These are phyloP conservation scores for Melinopterus prodromus DNA, from an alignment of 2,888 invertebrate species.

Conservation along the genomic window DNA sequence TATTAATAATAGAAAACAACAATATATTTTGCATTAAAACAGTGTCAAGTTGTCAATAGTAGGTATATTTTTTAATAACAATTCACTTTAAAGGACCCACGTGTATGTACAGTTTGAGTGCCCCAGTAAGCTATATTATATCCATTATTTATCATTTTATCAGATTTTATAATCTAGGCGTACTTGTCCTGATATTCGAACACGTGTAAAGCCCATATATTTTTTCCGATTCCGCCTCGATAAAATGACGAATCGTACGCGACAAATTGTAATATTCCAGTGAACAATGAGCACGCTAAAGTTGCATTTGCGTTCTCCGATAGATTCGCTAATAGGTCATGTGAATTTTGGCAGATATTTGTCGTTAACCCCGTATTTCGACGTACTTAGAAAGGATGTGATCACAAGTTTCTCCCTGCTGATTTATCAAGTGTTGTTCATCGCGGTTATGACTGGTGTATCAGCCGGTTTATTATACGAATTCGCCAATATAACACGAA, in stretches of 20 bases:
- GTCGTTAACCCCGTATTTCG: not conserved
- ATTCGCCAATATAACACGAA: not conserved
- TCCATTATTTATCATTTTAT: not conserved
- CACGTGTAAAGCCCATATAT: not conserved
- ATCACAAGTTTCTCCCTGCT: not conserved
- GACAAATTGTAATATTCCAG: not conserved
- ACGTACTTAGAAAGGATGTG: not conserved
- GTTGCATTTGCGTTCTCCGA: not conserved
- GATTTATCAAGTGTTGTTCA: not conserved
- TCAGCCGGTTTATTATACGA: not conserved
- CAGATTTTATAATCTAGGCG: not conserved
- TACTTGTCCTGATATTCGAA: not conserved
- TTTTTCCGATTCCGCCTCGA: not conserved
- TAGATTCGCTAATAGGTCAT: not conserved
- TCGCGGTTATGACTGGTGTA: not conserved
- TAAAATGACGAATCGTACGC: not conserved
- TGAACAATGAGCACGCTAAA: not conserved
- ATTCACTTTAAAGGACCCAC: not conserved
- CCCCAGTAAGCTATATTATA: not conserved
- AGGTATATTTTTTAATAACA: not conserved
- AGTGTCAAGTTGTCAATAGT: not conserved
- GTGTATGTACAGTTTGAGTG: not conserved
- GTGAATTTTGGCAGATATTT: not conserved
- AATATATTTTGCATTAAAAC: not conserved
- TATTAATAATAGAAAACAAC: too few species aligned